These are phyloP conservation scores for Hydractinia echinata DNA, from an alignment of 30 jellyfish, hydroid and myxozoan genomes.

Conservation along the genomic window DNA sequence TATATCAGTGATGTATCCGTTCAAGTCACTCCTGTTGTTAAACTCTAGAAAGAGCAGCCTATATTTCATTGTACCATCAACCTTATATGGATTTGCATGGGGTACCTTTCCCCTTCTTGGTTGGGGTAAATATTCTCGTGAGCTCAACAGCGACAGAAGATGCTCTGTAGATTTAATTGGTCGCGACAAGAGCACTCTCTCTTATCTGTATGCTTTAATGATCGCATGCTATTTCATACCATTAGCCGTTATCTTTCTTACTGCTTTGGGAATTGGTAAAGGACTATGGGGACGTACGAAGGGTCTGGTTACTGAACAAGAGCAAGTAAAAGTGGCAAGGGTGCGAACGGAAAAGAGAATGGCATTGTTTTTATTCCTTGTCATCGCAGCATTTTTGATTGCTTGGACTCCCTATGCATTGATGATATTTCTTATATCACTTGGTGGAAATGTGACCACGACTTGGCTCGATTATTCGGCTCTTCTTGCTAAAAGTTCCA, in stretches of 20 bases:
- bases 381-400: background rate
- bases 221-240: background rate
- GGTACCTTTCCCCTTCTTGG: constrained; percentile 17
- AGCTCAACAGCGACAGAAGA: background rate
- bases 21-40: background rate
- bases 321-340: no score
- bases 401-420: constrained; percentile 25
- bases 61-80: background rate
- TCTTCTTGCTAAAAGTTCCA: constrained; percentile 7
- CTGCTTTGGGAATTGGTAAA: no score
- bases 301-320: no score
- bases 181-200: background rate
- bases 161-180: background rate
- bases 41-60: background rate
- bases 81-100: background rate
- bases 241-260: background rate
- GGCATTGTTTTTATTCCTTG: background rate
- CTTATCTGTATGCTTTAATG: background rate
- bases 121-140: background rate
- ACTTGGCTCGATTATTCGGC: background rate
- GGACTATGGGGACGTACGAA: no score
- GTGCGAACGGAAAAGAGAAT: background rate
- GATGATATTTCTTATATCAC: background rate
- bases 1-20: background rate
- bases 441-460: background rate